These are phyloP conservation scores for Myodes glareolus DNA, from an alignment of 2,113 vertebrate species.

Conservation along the genomic window DNA sequence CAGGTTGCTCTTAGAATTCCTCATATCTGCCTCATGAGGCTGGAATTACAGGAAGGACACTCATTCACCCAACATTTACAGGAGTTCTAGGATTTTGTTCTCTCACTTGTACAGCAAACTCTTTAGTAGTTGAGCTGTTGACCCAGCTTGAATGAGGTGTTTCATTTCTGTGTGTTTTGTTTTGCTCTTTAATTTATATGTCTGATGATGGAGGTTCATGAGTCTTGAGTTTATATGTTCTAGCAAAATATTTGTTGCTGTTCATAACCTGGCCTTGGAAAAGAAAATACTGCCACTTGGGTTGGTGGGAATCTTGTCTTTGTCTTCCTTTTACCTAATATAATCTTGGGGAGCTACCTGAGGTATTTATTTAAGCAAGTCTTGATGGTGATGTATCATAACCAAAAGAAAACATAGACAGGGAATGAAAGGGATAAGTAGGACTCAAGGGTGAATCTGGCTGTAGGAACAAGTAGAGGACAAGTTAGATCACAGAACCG, in stretches of 20 bases:
- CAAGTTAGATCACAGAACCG: neutral
- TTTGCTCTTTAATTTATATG: neutral
- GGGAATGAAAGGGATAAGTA: neutral
- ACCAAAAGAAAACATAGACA: neutral
- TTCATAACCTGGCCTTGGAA: neutral
- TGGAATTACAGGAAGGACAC: neutral
- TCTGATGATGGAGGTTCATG: neutral
- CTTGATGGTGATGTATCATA: neutral
- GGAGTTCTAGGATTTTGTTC: neutral
- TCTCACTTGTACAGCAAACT: neutral
- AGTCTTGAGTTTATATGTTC: neutral
- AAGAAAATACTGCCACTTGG: neutral
- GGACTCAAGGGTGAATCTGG: neutral
- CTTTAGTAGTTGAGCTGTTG: neutral
- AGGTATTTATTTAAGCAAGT: neutral
- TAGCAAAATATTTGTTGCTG: neutral
- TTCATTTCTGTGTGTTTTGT: neutral
- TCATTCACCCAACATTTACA: neutral
- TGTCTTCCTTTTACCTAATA: neutral
- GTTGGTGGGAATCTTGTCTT: neutral
- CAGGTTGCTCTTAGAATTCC: neutral
- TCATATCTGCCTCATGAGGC: too few species aligned
- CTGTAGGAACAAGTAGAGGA: fast-evolving
- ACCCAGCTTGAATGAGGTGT: neutral
- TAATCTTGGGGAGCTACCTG: neutral